These are phyloP conservation scores for Puma concolor DNA, from an alignment of 2,113 vertebrate species.

Conservation along the genomic window DNA sequence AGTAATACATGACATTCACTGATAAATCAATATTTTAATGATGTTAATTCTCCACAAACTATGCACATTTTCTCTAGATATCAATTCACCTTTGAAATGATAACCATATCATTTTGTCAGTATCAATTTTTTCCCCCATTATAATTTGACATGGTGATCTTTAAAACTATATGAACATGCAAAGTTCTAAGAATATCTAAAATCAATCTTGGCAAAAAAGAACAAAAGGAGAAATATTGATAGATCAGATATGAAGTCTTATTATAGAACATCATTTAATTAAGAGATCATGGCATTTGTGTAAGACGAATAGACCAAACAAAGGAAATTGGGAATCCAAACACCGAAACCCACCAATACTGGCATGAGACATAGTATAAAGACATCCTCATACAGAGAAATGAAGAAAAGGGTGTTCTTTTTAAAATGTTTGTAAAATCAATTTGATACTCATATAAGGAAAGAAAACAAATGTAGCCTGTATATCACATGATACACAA, in stretches of 20 bases:
- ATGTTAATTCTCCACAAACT: background rate
- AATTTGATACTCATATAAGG: background rate
- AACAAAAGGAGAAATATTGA: background rate
- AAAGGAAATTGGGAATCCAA: background rate
- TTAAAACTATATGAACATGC: background rate
- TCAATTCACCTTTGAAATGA: background rate
- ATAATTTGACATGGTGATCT: background rate
- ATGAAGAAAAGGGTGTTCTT: background rate
- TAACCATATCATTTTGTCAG: background rate
- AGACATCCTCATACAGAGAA: background rate
- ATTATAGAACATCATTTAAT: background rate
- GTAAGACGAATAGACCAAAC: background rate
- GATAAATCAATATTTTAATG: background rate
- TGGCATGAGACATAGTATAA: background rate
- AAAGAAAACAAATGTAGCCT: background rate
- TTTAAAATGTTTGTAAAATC: background rate
- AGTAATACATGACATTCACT: background rate
- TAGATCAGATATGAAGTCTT: background rate
- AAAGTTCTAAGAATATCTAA: background rate
- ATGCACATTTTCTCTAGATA: background rate
- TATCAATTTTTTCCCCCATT: background rate
- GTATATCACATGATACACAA: background rate
- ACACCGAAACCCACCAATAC: background rate
- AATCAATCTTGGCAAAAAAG: background rate
- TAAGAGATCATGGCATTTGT: background rate